Base-by-base conservation (phyloP, 2,113 vertebrate genomes). In the Pan paniscus region DNA sequence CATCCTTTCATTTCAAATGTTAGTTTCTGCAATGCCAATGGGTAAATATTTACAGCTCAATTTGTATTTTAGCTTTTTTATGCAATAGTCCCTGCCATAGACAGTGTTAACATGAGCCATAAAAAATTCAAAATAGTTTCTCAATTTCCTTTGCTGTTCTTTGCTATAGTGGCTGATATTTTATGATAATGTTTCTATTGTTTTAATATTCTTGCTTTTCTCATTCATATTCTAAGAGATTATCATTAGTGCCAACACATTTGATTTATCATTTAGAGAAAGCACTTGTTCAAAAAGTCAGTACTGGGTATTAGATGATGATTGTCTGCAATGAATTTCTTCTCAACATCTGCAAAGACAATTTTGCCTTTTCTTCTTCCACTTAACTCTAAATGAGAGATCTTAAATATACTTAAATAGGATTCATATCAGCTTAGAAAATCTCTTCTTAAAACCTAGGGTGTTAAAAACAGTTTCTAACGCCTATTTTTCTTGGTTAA, bases 181-280 rank as follows among this genome's bases (percentile, higher is more conserved):
- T 95, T 98, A 98, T 98, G 97, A 98, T 99, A 99, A 98, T 98
- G 98, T 98, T 99, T 98, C 98, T 97, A 98, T 99, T 99, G 98
- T 99, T 98, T 99, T 99, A 98, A 98, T 98, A 98, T 98, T 98
- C 98, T 98, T 98, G 98, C 98, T 98, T 98, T 98, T 98, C 98
- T 99, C 98, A 98, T 99, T 99, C 98, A 98, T 98, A 99, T 99
- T 99, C 98, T 95, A 97, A 98, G 97, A 98, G 98, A 98, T 99
- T 98, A 98, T 98, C 99, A 98, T 98, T 98, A 97, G 98, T 97
- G 98, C 98, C 98, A 98, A 98, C 98, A 99, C 98, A 98, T 98
- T 98, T 98, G 98, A 99, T 99, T 99, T 99, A 99, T 99, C 98
- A 98, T 98, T 99, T 98, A 98, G 98, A 97, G 98, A 98, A 99